phyloP scores from a whole-genome alignment of 2,888 invertebrate genomes.

The Nemoura dubitans region DNA sequence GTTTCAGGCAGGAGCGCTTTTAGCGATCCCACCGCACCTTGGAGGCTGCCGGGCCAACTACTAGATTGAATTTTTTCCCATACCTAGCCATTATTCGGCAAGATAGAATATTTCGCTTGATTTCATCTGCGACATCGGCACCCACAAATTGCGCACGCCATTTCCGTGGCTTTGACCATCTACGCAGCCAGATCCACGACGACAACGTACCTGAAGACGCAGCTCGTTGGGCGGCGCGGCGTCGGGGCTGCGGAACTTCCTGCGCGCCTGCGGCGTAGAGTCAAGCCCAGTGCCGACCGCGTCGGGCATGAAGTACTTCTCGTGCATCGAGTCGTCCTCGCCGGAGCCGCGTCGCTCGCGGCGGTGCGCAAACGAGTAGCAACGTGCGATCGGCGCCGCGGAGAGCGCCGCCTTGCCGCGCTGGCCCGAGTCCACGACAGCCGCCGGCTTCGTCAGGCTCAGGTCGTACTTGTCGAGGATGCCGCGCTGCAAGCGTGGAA shows the following conservation, averaged over 20 bases:
- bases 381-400: conserved; percentile 61
- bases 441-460: conserved; percentile 43
- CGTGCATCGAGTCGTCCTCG: conserved; percentile 84
- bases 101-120: too few relatives aligned
- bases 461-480: conserved; percentile 52
- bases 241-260: conserved; percentile 50
- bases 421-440: conserved; percentile 54
- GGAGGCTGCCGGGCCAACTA: too few relatives aligned
- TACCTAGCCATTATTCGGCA: too few relatives aligned
- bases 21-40: too few relatives aligned
- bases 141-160: too few relatives aligned
- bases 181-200: too few relatives aligned
- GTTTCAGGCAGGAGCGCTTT: too few relatives aligned
- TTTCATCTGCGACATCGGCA: too few relatives aligned
- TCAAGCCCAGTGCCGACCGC: conserved; percentile 62
- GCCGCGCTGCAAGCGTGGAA: conserved; percentile 2
- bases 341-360: conserved; percentile 39
- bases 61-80: too few relatives aligned
- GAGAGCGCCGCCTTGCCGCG: conserved; percentile 52
- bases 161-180: too few relatives aligned
- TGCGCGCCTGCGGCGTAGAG: conserved; percentile 66
- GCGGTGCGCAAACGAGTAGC: conserved; percentile 68
- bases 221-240: background rate
- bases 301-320: conserved; percentile 71
- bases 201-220: conserved; percentile 1